Percentiles rank a stretch among this genome's conserved stretches.
These are phyloP conservation scores for Slavum lentiscoides DNA, from an alignment of 2,888 invertebrate genomes.

Conservation along the genomic window DNA sequence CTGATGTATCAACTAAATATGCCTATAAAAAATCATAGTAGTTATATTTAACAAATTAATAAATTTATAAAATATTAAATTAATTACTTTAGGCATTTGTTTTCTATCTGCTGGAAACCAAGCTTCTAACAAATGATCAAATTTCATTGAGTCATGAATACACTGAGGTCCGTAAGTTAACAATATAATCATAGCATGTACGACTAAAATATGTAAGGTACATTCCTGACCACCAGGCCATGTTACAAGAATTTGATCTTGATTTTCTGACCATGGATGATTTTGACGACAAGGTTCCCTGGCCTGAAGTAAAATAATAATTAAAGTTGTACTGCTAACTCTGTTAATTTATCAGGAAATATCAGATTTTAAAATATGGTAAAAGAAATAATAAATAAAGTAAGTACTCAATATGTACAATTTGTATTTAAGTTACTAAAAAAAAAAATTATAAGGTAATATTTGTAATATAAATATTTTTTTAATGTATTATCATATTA, in stretches of 20 bases:
- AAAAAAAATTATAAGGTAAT: no score
- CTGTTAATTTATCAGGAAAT: no score
- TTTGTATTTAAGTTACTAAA: no score
- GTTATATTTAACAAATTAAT: background rate
- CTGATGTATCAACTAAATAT: slow-evolving; percentile 76
- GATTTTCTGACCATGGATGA: slow-evolving; percentile 67
- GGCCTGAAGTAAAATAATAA: slow-evolving; percentile 59
- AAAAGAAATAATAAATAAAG: no score
- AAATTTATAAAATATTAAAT: background rate
- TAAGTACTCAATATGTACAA: no score
- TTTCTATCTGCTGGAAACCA: slow-evolving; percentile 81
- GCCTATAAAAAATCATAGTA: slow-evolving; percentile 60
- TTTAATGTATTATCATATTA: no score
- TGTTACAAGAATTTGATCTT: slow-evolving; percentile 76
- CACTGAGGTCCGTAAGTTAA: slow-evolving; percentile 69
- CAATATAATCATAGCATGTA: slow-evolving; percentile 82
- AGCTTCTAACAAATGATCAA: slow-evolving; percentile 71
- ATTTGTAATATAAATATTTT: no score
- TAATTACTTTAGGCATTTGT: slow-evolving; percentile 66
- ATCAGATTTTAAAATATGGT: no score
- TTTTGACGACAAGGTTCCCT: slow-evolving; percentile 66
- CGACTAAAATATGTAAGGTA: slow-evolving; percentile 76
- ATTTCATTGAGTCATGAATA: slow-evolving; percentile 56
- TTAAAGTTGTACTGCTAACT: no score
- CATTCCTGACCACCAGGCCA: slow-evolving; percentile 78